A percentile compares a stretch with the other conserved stretches of the same genome.
These are phyloP conservation scores for Drosophila aff. DNA, from an alignment of 1,140 invertebrate species.

Conservation along the genomic window DNA sequence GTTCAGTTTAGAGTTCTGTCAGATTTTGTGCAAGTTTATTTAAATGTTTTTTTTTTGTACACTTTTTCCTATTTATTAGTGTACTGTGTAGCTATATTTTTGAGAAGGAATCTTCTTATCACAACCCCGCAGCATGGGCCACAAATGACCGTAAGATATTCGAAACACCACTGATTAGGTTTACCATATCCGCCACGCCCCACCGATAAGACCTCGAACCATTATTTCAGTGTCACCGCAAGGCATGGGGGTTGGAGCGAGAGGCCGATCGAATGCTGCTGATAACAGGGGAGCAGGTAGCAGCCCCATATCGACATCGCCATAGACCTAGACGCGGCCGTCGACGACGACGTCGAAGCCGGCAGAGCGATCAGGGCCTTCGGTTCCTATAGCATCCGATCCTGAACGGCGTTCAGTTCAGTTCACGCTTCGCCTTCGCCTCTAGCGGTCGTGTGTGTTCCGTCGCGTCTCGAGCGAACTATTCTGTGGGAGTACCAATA, in stretches of 20 bases:
- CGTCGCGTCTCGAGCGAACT: slow-evolving; percentile 36
- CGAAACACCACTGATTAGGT: slow-evolving; percentile 1
- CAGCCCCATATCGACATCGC: slow-evolving; percentile 18
- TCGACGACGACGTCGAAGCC: slow-evolving; percentile 15
- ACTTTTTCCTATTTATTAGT: neutral
- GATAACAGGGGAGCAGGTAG: slow-evolving; percentile 57
- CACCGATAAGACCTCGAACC: slow-evolving; percentile 25
- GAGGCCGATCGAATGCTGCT: slow-evolving; percentile 41
- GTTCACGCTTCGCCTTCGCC: slow-evolving; percentile 73
- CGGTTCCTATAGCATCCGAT: slow-evolving; percentile 69
- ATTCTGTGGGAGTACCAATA: slow-evolving; percentile 14
- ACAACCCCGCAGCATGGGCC: too few relatives aligned
- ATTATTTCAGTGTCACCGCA: slow-evolving; percentile 25
- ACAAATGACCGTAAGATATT: slow-evolving; percentile 6
- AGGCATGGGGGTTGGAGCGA: slow-evolving; percentile 12
- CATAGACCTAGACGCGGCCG: slow-evolving; percentile 1
- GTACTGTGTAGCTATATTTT: neutral
- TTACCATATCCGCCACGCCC: slow-evolving; percentile 15
- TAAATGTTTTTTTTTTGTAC: too few relatives aligned
- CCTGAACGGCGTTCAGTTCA: slow-evolving; percentile 71
- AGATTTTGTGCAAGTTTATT: neutral
- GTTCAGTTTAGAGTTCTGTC: neutral
- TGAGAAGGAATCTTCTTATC: neutral
- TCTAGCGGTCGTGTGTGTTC: slow-evolving; percentile 67
- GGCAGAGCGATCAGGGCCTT: slow-evolving; percentile 23